Evolutionary conservation across 2,888 invertebrate species (phyloP).

Genomic region (Odontomyia ornata): DNA sequence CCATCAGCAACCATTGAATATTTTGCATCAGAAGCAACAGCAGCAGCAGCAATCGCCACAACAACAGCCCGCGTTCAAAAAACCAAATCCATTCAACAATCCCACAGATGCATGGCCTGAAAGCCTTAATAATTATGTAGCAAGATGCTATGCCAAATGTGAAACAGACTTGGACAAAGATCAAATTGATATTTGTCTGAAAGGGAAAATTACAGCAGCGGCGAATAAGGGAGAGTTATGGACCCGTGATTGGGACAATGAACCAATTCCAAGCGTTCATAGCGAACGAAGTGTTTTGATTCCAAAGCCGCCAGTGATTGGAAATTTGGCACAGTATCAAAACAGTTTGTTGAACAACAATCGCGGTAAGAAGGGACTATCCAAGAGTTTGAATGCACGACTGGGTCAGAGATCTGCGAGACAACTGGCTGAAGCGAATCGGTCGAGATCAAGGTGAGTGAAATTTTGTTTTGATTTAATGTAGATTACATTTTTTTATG

Average conservation of each 20-base stretch:
- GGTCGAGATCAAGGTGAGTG: constrained; percentile 61
- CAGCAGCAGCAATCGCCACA: not conserved
- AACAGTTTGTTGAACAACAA: constrained; percentile 50
- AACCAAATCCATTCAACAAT: constrained; percentile 65
- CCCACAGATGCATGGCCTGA: constrained; percentile 81
- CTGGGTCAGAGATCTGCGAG: constrained; percentile 67
- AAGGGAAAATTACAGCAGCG: constrained; percentile 91
- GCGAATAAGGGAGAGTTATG: constrained; percentile 87
- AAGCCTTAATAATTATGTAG: constrained; percentile 85
- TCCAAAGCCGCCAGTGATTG: constrained; percentile 68
- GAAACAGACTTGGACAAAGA: constrained; percentile 89
- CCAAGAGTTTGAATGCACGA: constrained; percentile 69
- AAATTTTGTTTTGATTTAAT: not conserved
- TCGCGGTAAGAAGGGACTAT: constrained; percentile 63
- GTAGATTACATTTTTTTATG: too few relatives aligned
- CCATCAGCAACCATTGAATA: not conserved
- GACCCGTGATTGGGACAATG: constrained; percentile 93
- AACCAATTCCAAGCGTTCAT: constrained; percentile 89
- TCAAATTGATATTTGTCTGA: constrained; percentile 92
- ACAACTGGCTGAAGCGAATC: constrained; percentile 58
- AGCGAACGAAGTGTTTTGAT: constrained; percentile 76
- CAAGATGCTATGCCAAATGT: constrained; percentile 91
- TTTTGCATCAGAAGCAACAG: not conserved
- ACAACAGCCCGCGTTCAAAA: constrained; percentile 54
- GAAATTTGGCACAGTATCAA: constrained; percentile 70